phyloP scores from a whole-genome alignment of 2,888 invertebrate genomes.

The Dryadula phaetusa region DNA sequence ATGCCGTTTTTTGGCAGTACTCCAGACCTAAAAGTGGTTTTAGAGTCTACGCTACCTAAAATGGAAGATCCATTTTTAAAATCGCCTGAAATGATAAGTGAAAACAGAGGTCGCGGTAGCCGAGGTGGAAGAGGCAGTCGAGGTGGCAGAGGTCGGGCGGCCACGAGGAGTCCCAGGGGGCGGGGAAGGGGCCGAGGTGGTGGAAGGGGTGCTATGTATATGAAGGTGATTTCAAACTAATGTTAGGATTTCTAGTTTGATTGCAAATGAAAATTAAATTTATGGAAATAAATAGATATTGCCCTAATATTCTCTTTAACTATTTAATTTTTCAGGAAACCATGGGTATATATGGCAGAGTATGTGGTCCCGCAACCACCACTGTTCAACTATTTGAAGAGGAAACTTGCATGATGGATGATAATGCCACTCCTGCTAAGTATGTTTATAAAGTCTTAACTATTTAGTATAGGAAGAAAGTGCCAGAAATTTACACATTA shows the following conservation, averaged over 20 bases:
- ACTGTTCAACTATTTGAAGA: constrained; percentile 87
- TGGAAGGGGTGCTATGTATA: constrained; percentile 67
- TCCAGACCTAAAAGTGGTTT: constrained; percentile 57
- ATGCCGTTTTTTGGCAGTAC: constrained; percentile 54
- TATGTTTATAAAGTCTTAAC: constrained; percentile 51
- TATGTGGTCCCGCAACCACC: constrained; percentile 78
- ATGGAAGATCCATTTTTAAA: constrained; percentile 61
- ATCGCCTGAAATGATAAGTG: constrained; percentile 58
- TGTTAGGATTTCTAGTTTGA: not conserved
- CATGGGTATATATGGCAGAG: constrained; percentile 78
- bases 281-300: not conserved
- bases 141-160: constrained; percentile 66
- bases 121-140: constrained; percentile 50
- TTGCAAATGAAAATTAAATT: not conserved
- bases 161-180: constrained; percentile 56
- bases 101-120: constrained; percentile 45
- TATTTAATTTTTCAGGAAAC: constrained; percentile 66
- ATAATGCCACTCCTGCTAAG: constrained; percentile 82
- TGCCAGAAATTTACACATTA: not conserved
- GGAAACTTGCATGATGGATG: constrained; percentile 91
- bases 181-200: constrained; percentile 74
- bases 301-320: not conserved
- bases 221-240: constrained; percentile 54
- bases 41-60: constrained; percentile 53
- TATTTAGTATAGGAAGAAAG: not conserved